Evolutionary conservation across 2,113 vertebrate species (phyloP).

Genomic region (Orycteropus afer): DNA sequence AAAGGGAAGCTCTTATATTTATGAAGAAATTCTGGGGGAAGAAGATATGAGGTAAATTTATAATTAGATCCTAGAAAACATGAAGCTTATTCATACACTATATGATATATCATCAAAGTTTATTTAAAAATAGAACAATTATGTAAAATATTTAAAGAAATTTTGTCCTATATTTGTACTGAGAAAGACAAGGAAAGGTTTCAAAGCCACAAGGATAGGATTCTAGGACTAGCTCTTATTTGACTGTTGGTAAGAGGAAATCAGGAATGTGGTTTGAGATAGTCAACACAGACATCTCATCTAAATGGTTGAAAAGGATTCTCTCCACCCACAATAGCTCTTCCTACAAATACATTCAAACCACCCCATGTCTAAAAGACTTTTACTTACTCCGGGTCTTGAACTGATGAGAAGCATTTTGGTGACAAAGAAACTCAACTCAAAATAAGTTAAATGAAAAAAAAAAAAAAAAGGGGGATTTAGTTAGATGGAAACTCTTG

Average conservation of each 20-base stretch:
- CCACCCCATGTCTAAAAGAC: neutral
- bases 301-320: neutral
- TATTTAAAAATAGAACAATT: neutral
- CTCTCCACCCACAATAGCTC: neutral
- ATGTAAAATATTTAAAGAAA: neutral
- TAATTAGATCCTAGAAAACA: neutral
- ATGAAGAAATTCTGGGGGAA: neutral
- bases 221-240: neutral
- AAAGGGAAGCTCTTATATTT: neutral
- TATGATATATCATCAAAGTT: neutral
- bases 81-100: neutral
- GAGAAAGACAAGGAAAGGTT: neutral
- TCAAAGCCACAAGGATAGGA: neutral
- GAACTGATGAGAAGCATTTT: neutral
- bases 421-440: neutral
- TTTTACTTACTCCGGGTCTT: neutral
- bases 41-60: neutral
- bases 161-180: neutral
- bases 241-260: neutral
- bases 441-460: too few relatives aligned
- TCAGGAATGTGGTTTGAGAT: neutral
- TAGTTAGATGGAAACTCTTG: neutral
- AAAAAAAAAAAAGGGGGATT: neutral
- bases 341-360: neutral
- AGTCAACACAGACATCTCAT: neutral